Base-by-base conservation (phyloP, 2,113 vertebrate species). In the Noctilio leporinus region DNA sequence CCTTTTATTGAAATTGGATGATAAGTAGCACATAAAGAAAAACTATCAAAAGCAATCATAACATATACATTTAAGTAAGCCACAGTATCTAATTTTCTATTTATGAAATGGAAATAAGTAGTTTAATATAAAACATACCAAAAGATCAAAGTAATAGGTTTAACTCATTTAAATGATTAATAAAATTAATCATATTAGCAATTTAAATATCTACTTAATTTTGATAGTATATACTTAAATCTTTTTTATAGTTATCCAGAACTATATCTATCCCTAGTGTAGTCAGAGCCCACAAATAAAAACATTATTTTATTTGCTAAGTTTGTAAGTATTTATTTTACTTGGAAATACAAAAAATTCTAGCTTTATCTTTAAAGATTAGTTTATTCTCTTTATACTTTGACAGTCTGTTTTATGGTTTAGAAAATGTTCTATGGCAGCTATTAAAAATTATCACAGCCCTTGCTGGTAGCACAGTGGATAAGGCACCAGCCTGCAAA, bases 111-210 rank as follows among this genome's bases (percentile, higher is more conserved):
- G 47, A 94, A 45, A 92, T 82, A 93, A 93, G 72, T 72, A 69
- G 22, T 83, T 91, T 57, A 93, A 81, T 24, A 89, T 84, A 96
- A 89, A 72, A 80, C 10, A 0, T 78, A 76, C 16, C 35, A 78
- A 73, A 86, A 84, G 15, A 86, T 69, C 10, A 90, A 47, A 78
- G 5, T 73, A 92, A 90, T 15, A 7, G 28, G 20, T 72, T 95
- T 91, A 55, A 92, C 80, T 89, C n/a, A 89, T 59, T 86, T 92
- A 92, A 92, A 70, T 83, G 51, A 89, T 92, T 93, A 49, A 84
- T 80, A 86, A 91, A 73, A 75, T 24, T 77, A 81, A 76, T 80
- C 4, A 72, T 86, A 84, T 76, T 65, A 72, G 38, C 20, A 76
- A 76, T 85, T 92, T 95, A 83, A 89, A 45, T 62, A 43, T 33